Conservation (phyloP, 2,888 invertebrate genomes). For the Pomacea canaliculata region DNA sequence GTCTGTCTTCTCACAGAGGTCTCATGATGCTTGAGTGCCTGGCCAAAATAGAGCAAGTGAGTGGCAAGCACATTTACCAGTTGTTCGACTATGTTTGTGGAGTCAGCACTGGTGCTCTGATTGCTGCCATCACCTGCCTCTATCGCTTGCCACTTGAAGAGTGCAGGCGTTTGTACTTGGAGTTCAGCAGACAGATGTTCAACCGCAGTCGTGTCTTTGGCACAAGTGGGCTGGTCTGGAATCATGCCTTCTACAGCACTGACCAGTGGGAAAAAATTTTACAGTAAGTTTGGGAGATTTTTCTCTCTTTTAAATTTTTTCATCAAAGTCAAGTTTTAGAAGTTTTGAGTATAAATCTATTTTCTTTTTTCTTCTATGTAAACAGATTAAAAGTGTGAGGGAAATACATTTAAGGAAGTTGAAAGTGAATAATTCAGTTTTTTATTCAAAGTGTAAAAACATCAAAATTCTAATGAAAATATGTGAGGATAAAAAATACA, state of each 20-base stretch:
- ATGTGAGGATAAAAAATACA: too few relatives aligned
- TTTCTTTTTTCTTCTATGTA: too few relatives aligned
- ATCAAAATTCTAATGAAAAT: too few relatives aligned
- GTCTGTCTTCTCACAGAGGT: conserved; percentile 74
- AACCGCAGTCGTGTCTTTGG: conserved; percentile 78
- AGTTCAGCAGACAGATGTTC: conserved; percentile 74
- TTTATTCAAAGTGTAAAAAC: too few relatives aligned
- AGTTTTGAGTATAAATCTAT: not conserved
- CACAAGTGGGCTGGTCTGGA: conserved; percentile 81
- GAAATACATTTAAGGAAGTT: too few relatives aligned
- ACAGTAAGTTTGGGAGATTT: conserved; percentile 65
- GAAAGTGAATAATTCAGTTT: too few relatives aligned
- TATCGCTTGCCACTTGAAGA: conserved; percentile 73
- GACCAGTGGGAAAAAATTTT: conserved; percentile 84
- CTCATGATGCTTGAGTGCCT: conserved; percentile 87
- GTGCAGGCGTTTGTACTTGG: conserved; percentile 73
- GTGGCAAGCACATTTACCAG: conserved; percentile 76
- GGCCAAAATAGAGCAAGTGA: conserved; percentile 78
- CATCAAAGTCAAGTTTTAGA: too few relatives aligned
- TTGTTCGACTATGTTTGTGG: conserved; percentile 85
- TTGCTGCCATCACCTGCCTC: conserved; percentile 59
- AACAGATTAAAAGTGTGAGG: too few relatives aligned
- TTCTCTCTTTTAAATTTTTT: not conserved
- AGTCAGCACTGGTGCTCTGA: conserved; percentile 73
- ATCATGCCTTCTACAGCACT: conserved; percentile 90